These are phyloP conservation scores for Limnephilus rhombicus DNA, from an alignment of 2,888 invertebrate genomes.

Conservation along the genomic window DNA sequence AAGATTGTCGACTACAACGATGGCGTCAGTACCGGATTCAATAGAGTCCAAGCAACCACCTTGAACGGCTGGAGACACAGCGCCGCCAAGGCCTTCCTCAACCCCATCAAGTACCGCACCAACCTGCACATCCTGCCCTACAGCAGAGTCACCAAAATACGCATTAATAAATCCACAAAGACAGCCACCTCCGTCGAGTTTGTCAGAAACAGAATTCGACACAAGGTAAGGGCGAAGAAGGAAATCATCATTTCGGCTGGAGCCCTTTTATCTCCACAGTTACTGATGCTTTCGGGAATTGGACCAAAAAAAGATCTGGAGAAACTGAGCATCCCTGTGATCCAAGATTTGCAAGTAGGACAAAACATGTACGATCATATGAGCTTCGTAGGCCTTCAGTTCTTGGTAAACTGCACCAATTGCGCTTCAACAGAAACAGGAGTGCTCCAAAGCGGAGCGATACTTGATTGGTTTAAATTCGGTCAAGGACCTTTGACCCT, in stretches of 20 bases:
- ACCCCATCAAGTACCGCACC: constrained; percentile 78
- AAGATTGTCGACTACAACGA: constrained; percentile 84
- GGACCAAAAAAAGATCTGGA: constrained; percentile 78
- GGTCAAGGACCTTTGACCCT: constrained; percentile 75
- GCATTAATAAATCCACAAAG: constrained; percentile 81
- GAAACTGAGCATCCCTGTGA: constrained; percentile 77
- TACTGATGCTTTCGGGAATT: constrained; percentile 91
- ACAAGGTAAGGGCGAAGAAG: constrained; percentile 80
- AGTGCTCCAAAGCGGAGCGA: constrained; percentile 67
- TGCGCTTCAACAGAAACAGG: constrained; percentile 71
- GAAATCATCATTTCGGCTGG: constrained; percentile 93
- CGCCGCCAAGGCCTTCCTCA: constrained; percentile 81
- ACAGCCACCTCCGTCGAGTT: constrained; percentile 84
- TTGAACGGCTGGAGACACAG: constrained; percentile 81
- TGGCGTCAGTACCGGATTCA: constrained; percentile 81
- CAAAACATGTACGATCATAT: constrained; percentile 81
- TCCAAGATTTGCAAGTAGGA: constrained; percentile 84
- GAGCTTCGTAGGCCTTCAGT: constrained; percentile 76
- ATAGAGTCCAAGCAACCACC: constrained; percentile 81
- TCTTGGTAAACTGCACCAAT: constrained; percentile 72
- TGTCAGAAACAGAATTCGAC: constrained; percentile 74
- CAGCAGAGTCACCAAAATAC: constrained; percentile 81
- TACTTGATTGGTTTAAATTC: constrained; percentile 71
- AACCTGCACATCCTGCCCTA: constrained; percentile 84
- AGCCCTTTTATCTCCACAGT: constrained; percentile 91